Percentiles rank a stretch among this genome's conserved stretches.
phyloP scores from a whole-genome alignment of 2,797 vertebrate species.

The Pseudomugil gertrudae region DNA sequence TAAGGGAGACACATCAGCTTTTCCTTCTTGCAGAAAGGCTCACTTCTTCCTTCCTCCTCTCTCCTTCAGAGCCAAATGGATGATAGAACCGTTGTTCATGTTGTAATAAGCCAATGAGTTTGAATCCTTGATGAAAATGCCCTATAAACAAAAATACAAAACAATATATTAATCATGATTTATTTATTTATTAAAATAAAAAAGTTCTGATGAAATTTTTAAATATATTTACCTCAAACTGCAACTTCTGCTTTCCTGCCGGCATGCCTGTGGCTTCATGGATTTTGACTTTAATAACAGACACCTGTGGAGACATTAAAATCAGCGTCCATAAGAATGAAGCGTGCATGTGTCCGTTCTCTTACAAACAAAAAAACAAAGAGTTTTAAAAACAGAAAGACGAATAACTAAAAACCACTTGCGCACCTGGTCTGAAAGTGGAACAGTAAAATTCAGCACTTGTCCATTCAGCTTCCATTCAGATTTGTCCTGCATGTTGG shows the following conservation, averaged over 20 bases:
- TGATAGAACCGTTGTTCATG: slow-evolving; percentile 92
- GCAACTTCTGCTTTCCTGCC: slow-evolving; percentile 97
- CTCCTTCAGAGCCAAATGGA: slow-evolving; percentile 97
- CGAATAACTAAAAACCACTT: not conserved
- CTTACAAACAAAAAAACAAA: not conserved
- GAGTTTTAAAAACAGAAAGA: not conserved
- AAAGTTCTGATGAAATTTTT: not conserved
- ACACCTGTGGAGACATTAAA: slow-evolving; percentile 85
- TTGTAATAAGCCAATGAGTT: slow-evolving; percentile 99
- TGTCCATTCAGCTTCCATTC: slow-evolving; percentile 99
- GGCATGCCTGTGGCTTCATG: slow-evolving; percentile 98
- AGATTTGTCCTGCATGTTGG: slow-evolving; percentile 99
- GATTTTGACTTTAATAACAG: slow-evolving; percentile 99
- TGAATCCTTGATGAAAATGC: slow-evolving; percentile 99
- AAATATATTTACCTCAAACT: slow-evolving; percentile 88
- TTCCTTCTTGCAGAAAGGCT: slow-evolving; percentile 42
- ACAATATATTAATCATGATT: not conserved
- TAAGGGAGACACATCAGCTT: slow-evolving; percentile 8
- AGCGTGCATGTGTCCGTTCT: not conserved
- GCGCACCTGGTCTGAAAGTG: slow-evolving; percentile 94
- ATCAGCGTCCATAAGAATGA: slow-evolving; percentile 10
- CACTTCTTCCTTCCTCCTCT: slow-evolving; percentile 98
- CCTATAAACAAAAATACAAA: slow-evolving; percentile 76
- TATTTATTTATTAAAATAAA: not conserved
- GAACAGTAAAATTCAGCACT: slow-evolving; percentile 94